Evolutionary conservation across 37 sponge, comb jelly and placozoan genomes (phyloP).

Genomic region (Hormiphora californensis): DNA sequence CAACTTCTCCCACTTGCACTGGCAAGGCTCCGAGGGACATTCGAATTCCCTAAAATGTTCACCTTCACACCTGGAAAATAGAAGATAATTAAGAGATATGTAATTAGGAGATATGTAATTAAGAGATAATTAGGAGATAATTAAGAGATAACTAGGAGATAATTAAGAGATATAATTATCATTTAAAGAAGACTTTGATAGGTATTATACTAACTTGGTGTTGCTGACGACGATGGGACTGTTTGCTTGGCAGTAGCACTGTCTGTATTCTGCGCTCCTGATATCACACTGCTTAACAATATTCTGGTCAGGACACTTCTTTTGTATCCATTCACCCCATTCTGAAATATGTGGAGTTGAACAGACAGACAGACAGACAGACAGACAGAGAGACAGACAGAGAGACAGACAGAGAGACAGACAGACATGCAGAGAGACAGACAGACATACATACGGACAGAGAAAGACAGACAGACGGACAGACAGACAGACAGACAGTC

Average conservation of each 20-base stretch:
- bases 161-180: no score
- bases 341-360: slow-evolving; percentile 7
- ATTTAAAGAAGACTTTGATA: no score
- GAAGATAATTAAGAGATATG: not conserved
- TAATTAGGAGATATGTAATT: no score
- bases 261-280: not conserved
- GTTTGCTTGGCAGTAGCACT: not conserved
- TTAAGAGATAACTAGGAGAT: no score
- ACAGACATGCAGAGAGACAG: not conserved
- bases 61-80: slow-evolving; percentile 40
- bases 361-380: not conserved
- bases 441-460: no score
- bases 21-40: not conserved
- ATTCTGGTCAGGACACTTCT: slow-evolving; percentile 7
- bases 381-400: not conserved
- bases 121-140: no score
- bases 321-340: slow-evolving; percentile 33
- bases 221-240: not conserved
- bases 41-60: not conserved
- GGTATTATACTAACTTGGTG: no score
- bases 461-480: no score
- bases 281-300: not conserved
- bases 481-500: no score
- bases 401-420: not conserved
- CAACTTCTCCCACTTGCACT: not conserved